phyloP scores from a whole-genome alignment of 2,797 vertebrate species.

The Lacerta agilis region DNA sequence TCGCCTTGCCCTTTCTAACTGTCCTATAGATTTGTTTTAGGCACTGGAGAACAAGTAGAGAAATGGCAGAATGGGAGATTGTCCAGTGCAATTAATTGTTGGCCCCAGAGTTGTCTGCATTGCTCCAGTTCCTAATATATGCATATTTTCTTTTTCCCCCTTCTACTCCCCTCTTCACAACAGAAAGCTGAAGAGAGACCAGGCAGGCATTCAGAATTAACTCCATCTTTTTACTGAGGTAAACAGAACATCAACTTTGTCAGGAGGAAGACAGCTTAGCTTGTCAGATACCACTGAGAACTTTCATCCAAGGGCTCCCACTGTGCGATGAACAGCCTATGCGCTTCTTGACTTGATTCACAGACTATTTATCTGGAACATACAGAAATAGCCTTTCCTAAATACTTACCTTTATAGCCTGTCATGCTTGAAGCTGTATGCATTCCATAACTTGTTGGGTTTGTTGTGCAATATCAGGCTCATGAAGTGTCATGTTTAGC shows the following conservation, averaged over 20 bases:
- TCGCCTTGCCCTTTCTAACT: neutral
- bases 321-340: neutral
- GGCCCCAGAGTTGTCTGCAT: neutral
- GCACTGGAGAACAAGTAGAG: neutral
- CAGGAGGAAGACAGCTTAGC: neutral
- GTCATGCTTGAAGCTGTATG: neutral
- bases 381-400: neutral
- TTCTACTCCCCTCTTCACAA: neutral
- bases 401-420: neutral
- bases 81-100: neutral
- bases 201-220: neutral
- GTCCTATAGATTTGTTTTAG: neutral
- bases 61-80: neutral
- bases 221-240: neutral
- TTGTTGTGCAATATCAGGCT: neutral
- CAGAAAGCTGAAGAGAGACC: neutral
- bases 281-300: neutral
- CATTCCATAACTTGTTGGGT: neutral
- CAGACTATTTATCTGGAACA: neutral
- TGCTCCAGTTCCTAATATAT: neutral
- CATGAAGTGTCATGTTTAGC: neutral
- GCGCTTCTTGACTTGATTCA: too few relatives aligned
- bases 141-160: neutral
- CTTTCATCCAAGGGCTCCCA: neutral
- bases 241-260: neutral